A percentile compares a stretch with the other conserved stretches of the same genome.
Evolutionary conservation across 2,888 invertebrate genomes (phyloP).

Genomic region (Odontocerum albicorne): DNA sequence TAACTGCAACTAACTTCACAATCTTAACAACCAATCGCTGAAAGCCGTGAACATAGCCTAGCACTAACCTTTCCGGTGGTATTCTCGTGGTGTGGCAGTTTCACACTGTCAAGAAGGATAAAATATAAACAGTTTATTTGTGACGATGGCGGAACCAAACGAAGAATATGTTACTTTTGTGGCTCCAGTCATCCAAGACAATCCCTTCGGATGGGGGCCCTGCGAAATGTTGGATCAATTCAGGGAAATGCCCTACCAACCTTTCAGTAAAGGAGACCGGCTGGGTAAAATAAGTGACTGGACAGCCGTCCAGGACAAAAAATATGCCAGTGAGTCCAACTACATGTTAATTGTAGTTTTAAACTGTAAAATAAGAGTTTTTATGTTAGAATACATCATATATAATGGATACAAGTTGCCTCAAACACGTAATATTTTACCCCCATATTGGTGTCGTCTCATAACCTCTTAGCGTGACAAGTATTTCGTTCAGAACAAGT

Average conservation of each 20-base stretch:
- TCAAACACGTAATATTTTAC: too few species aligned
- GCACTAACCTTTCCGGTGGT: constrained; percentile 26
- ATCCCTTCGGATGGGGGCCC: constrained; percentile 96
- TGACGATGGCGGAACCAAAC: constrained; percentile 22
- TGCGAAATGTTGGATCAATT: constrained; percentile 92
- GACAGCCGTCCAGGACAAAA: constrained; percentile 95
- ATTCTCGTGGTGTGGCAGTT: constrained; percentile 33
- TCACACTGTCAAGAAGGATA: constrained; percentile 17
- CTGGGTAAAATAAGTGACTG: constrained; percentile 99
- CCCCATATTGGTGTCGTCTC: too few species aligned
- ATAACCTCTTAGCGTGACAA: too few species aligned
- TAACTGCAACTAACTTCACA: too few species aligned
- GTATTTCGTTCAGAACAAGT: too few species aligned
- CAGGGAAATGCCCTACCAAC: constrained; percentile 97
- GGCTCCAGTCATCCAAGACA: constrained; percentile 77
- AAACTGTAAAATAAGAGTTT: too few species aligned
- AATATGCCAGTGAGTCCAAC: constrained; percentile 78
- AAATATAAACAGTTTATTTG: too few species aligned
- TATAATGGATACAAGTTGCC: too few species aligned
- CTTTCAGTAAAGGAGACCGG: constrained; percentile 97
- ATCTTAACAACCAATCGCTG: too few species aligned
- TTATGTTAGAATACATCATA: too few species aligned
- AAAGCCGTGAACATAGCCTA: too few species aligned
- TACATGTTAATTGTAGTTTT: too few species aligned
- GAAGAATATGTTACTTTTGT: constrained; percentile 59